A percentile compares a stretch with the other conserved stretches of the same genome.
Conservation (phyloP, 2,797 vertebrate species). For the Glossophaga mutica region DNA sequence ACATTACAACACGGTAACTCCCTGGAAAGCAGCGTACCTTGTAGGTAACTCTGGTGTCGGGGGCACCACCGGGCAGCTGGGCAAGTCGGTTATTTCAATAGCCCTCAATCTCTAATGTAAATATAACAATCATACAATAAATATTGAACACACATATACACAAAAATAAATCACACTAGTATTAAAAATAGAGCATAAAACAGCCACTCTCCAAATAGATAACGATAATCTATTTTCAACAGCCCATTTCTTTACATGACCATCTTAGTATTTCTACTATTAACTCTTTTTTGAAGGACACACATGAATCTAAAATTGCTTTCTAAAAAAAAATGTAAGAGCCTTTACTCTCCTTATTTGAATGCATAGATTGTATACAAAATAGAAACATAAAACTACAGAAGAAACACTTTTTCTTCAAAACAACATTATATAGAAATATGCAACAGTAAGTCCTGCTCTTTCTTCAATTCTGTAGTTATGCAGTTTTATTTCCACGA, state of each 20-base stretch:
- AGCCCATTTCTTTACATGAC: constrained; percentile 11
- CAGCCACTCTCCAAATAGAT: background rate
- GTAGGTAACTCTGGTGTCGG: constrained; percentile 87
- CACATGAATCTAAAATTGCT: background rate
- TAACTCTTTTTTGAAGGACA: background rate
- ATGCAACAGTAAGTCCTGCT: background rate
- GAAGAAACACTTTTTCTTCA: background rate
- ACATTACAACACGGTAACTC: constrained; percentile 80
- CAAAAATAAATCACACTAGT: constrained; percentile 74
- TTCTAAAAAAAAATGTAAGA: background rate
- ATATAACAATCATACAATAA: constrained; percentile 87
- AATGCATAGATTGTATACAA: background rate
- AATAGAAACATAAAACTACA: background rate
- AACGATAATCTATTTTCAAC: constrained; percentile 16
- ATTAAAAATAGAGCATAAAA: constrained; percentile 57
- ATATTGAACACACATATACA: constrained; percentile 82
- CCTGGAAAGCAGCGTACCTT: constrained; percentile 85
- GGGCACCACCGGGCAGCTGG: constrained; percentile 86
- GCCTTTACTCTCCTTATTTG: background rate
- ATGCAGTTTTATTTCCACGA: constrained; percentile 13
- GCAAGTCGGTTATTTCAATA: constrained; percentile 88
- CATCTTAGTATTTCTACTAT: background rate
- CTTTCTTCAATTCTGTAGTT: background rate
- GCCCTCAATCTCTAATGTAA: constrained; percentile 88
- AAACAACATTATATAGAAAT: constrained; percentile 6